Base-by-base conservation (phyloP, 2,888 invertebrate species). In the Seira ritae region DNA sequence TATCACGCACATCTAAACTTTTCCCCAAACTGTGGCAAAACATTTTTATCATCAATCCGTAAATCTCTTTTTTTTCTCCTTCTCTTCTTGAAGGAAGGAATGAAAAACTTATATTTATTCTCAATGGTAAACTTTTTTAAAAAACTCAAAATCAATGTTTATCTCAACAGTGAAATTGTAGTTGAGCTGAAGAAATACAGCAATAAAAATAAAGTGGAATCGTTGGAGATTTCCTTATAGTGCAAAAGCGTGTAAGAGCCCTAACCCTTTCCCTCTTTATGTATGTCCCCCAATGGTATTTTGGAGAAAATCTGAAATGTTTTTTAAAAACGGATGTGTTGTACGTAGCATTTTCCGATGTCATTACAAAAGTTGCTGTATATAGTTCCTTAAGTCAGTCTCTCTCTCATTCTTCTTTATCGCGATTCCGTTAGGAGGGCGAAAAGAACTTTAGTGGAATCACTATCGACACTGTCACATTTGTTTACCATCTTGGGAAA, bases 401-500 rank as follows among this genome's bases (percentile, higher is more conserved):
- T 72, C 20, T 67, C 46, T 46, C 19, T 19, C 31, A 15, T 19
- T 65, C 74, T 66, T 74, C 62, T 70, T 31, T 19, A 15, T 72
- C 72, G 23, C 23, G 50, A 20, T 17, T 24, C 70, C 23, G 66
- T 55, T 68, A 66, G 74, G n/a, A 50, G 74, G n/a, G 19, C 31
- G 31, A 50, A 71, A 65, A 82, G 66, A 77, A 24, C 50, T 73
- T 78, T 74, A 12, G 67, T 60, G 67, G 71, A 72, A 72, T 67
- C 76, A 72, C 81, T 60, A 77, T 82, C 81, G 76, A 82, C 81
- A 67, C 46, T 82, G 81, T 82, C 76, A 77, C 76, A 77, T 82
- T 82, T 76, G 76, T 82, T 82, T 82, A 76, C 76, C 81, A 76
- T 82, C 76, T 68, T 22, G n/a, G 24, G 31, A 75, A 75, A 74